Evolutionary conservation across 2,888 invertebrate genomes (phyloP), one percentile per base, ranked within the genome.

Genomic region (Nowickia ferox): DNA sequence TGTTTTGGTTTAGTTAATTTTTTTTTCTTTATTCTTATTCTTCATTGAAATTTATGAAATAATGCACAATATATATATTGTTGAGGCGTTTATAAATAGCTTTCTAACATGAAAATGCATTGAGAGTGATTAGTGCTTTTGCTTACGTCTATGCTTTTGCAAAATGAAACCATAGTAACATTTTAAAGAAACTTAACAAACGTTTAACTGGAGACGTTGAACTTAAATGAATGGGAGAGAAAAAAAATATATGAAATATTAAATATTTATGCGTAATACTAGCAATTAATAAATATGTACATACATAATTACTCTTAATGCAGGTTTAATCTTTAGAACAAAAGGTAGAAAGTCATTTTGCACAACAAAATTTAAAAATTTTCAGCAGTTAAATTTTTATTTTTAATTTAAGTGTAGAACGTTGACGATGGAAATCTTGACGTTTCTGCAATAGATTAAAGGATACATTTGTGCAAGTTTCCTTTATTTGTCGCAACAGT

Each of bases 21-120:
- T 55, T 19, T 17, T 13, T 13, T 6, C 1, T 51, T 42, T 42
- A 9, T 19, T 2, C 2, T 51, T 51, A 17, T 17, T 48, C n/a
- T n/a, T 46, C 1, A 48, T 9, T 9, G 9, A 53, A 74, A 68
- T 80, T 76, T 80, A 66, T 71, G 30, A 30, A 30, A 30, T 65
- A 80, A 65, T 80, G 69, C 65, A 17, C 61, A 72, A 2, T 22
- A 22, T 22, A 2, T 22, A 22, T 22, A 22, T 22, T 15, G 44
- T 76, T 76, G 59, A 84, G 84, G 80, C 65, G 53, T 51, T 75
- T 63, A 75, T 80, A 84, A 84, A 84, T 80, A 68, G 80, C 71
- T 59, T 76, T 66, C 59, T 75, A 71, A 71, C 80, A 84, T 71
- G 84, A 79, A 80, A 79, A 68, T 66, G 59, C 59, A 71, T 80